Percentiles rank a stretch among this genome's conserved stretches.
phyloP scores from a whole-genome alignment of 2,888 invertebrate species.

The Leptothorax acervorum region DNA sequence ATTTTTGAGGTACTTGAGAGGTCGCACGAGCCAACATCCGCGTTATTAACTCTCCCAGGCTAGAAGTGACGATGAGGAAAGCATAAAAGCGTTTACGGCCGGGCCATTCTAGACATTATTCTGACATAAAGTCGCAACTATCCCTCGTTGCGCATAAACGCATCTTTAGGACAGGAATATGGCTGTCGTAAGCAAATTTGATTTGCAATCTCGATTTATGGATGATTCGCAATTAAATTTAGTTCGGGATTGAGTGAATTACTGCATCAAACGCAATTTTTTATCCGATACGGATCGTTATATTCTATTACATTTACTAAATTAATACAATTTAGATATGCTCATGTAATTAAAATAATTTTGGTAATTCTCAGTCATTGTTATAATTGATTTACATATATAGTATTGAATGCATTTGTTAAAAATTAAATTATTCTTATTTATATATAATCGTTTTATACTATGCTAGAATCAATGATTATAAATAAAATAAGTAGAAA shows the following conservation, averaged over 20 bases:
- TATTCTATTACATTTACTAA: background rate
- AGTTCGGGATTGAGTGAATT: background rate
- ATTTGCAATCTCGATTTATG: slow-evolving; percentile 21
- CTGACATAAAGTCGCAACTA: slow-evolving; percentile 19
- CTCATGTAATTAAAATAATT: background rate
- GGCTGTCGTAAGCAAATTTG: background rate
- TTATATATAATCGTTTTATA: background rate
- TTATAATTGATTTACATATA: background rate
- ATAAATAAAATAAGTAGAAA: background rate
- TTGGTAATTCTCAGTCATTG: too few species aligned
- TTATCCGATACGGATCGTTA: background rate
- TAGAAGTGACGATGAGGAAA: slow-evolving; percentile 37
- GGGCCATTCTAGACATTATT: slow-evolving; percentile 48
- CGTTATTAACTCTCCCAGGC: slow-evolving; percentile 62
- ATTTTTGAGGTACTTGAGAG: slow-evolving; percentile 2
- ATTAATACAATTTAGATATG: background rate
- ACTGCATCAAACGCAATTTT: background rate
- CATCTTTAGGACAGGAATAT: slow-evolving; percentile 3
- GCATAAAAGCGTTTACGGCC: slow-evolving; percentile 57
- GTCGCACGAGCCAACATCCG: background rate
- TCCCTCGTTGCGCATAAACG: slow-evolving; percentile 21
- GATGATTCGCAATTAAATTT: background rate
- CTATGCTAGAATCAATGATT: background rate
- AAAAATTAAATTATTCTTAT: background rate
- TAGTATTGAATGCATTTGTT: background rate